Evolutionary conservation across 1,140 invertebrate species (phyloP), one percentile per base, ranked within the genome.

Genomic region (Zaprionus africanus): DNA sequence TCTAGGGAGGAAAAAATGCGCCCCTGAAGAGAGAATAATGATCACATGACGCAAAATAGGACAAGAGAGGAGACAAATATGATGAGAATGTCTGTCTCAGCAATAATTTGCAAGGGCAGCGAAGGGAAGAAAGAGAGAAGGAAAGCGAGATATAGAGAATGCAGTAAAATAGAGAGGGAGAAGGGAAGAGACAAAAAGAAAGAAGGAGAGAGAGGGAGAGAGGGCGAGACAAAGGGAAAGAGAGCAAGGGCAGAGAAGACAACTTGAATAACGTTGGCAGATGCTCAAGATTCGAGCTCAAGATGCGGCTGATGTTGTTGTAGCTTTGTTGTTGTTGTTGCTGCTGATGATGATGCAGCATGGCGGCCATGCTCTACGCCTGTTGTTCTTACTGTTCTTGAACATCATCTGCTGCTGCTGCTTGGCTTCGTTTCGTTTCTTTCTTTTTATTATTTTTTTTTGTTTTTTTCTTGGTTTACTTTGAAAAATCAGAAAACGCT

Each of bases 401-500:
- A 12, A 22, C 19, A 51, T 51, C 46, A 22, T 17, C 11, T 49
- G 54, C 28, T 67, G 38, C 19, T 31, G 53, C 51, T 53, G 54
- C 28, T 58, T 58, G 62, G 62, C 34, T n/a, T 41, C 38, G 41
- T 17, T 59, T 46, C n/a, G 41, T 46, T 46, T 46, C 41, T 46
- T 46, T 46, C 17, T 17, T 46, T 19, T 58, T 22, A 31, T 51
- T 54, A 24, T 19, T 19, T 5, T 19, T 19, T 5, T 1, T 9
- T 28, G 36, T 59, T 19, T 51, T 60, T 22, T 46, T 68, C 15
- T 9, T 49, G 15, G 31, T 58, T n/a, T 36, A n/a, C 41, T 54
- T 70, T 62, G 59, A 36, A 60, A 87, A 83, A 80, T 88, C 81
- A 88, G 28, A 87, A 81, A 81, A 81, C 81, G 41, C 84, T 87